phyloP scores from a whole-genome alignment of 2,113 vertebrate species.

The Corythornis vintsioides region DNA sequence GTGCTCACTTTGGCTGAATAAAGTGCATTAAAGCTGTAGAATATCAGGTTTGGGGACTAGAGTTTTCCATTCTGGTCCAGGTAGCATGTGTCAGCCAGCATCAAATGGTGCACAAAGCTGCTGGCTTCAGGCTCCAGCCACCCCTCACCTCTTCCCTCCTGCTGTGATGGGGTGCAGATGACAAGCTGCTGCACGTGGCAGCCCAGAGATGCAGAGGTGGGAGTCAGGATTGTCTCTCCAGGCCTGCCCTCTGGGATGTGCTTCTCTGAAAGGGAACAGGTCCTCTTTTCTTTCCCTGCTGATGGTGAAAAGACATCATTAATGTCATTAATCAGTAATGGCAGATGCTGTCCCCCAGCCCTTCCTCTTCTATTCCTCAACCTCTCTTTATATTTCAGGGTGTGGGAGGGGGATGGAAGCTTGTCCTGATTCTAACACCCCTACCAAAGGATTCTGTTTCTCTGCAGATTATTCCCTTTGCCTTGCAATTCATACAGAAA shows the following conservation, averaged over 20 bases:
- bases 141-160: not conserved
- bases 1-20: too few relatives aligned
- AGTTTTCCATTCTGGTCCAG: not conserved
- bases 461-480: not conserved
- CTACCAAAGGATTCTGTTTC: not conserved
- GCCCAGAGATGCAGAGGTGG: rapidly evolving
- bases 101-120: not conserved
- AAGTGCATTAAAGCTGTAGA: not conserved
- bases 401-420: not conserved
- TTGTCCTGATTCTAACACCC: not conserved
- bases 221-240: not conserved
- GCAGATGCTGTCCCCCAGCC: too few relatives aligned
- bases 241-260: not conserved
- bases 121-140: not conserved
- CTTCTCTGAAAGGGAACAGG: not conserved
- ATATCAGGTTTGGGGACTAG: not conserved
- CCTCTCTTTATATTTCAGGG: not conserved
- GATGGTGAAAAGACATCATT: not conserved
- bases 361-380: not conserved
- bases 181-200: not conserved
- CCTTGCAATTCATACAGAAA: not conserved
- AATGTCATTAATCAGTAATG: not conserved
- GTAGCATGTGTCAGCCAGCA: not conserved
- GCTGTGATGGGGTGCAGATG: not conserved
- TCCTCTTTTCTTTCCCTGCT: not conserved